These are phyloP conservation scores for Agrochola lota DNA, from an alignment of 2,888 invertebrate genomes.

Conservation along the genomic window DNA sequence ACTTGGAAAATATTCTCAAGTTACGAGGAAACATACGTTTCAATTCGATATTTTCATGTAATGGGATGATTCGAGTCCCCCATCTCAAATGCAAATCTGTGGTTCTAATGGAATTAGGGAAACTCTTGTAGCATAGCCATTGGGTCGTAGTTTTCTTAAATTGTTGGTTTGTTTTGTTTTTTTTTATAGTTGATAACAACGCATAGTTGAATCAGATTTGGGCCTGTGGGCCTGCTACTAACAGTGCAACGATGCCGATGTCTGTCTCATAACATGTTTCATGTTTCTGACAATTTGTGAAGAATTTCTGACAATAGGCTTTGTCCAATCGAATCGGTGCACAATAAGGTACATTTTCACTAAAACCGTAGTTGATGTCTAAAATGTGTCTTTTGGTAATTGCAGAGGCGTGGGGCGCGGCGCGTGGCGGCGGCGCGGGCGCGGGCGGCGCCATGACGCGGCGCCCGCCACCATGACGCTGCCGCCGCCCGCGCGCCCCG, in stretches of 20 bases:
- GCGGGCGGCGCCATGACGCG: constrained; percentile 90
- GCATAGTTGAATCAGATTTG: neutral
- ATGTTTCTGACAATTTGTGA: neutral
- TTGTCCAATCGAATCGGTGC: neutral
- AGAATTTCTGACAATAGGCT: neutral
- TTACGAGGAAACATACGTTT: constrained; percentile 18
- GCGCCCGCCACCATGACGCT: constrained; percentile 91
- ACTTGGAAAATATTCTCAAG: constrained; percentile 21
- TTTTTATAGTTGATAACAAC: neutral
- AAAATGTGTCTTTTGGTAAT: constrained; percentile 61
- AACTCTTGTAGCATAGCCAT: neutral
- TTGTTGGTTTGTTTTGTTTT: neutral
- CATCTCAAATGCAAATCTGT: constrained; percentile 30
- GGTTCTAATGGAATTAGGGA: constrained; percentile 33
- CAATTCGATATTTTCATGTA: constrained; percentile 36
- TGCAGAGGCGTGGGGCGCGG: constrained; percentile 90
- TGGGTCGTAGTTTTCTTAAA: neutral
- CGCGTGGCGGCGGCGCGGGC: constrained; percentile 90
- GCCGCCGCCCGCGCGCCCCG: constrained; percentile 90
- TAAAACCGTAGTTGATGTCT: constrained; percentile 1
- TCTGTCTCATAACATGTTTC: neutral
- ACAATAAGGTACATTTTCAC: neutral
- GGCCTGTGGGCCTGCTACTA: neutral
- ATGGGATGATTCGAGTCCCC: constrained; percentile 13
- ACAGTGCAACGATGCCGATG: neutral